Conservation (phyloP, 2,888 invertebrate species). For the Crematogaster levior region DNA sequence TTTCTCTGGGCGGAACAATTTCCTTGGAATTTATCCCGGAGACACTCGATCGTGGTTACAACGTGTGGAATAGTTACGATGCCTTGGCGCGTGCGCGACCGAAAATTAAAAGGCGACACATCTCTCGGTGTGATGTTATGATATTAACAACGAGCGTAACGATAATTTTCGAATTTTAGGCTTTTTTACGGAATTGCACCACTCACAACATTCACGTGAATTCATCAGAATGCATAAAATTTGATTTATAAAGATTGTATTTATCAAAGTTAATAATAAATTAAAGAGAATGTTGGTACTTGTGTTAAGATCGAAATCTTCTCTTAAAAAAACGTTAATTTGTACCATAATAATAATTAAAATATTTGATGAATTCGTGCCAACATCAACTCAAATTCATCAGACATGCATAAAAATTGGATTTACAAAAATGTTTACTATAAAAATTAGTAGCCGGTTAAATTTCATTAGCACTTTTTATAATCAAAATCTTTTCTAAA, state of each 20-base stretch:
- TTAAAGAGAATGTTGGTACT: no score
- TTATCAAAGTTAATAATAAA: no score
- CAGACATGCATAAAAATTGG: background rate
- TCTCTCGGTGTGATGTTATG: slow-evolving; percentile 59
- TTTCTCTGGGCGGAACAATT: slow-evolving; percentile 77
- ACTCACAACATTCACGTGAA: background rate
- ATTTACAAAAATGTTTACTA: no score
- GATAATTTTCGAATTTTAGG: slow-evolving; percentile 77
- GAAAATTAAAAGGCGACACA: slow-evolving; percentile 58
- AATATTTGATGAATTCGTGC: no score
- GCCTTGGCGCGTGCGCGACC: slow-evolving; percentile 41
- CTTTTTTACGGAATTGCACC: background rate
- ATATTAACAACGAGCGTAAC: slow-evolving; percentile 64
- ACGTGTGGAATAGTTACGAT: slow-evolving; percentile 27
- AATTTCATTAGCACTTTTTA: no score
- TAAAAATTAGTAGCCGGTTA: no score
- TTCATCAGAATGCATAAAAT: background rate
- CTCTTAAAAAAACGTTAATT: no score
- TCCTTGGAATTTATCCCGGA: slow-evolving; percentile 72
- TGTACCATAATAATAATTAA: no score
- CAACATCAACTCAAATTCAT: slow-evolving; percentile 4
- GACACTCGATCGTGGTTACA: slow-evolving; percentile 52
- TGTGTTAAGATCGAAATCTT: no score
- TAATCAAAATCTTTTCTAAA: no score
- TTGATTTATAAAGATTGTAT: no score